A percentile compares a stretch with the other conserved stretches of the same genome.
Conservation (phyloP, 1,140 invertebrate genomes). For the Sarcophaga bullata region DNA sequence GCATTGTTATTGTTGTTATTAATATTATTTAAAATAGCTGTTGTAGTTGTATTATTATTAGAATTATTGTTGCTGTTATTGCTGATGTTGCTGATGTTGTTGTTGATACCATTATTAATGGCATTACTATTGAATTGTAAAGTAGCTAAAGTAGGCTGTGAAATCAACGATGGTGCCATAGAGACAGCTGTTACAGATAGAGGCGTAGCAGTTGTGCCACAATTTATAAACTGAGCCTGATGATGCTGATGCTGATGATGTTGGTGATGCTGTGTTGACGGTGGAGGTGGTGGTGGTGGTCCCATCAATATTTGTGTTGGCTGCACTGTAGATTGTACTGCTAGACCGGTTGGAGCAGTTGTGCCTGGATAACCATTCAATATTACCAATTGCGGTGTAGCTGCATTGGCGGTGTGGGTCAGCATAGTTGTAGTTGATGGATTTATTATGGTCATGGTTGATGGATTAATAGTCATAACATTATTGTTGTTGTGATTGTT, state of each 20-base stretch:
- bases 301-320: conserved; percentile 2
- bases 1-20: conserved; percentile 26
- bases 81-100: conserved; percentile 45
- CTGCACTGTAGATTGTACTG: not conserved
- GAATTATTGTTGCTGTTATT: conserved; percentile 40
- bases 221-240: conserved; percentile 35
- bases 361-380: conserved; percentile 50
- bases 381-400: conserved; percentile 50
- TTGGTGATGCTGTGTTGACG: conserved; percentile 38
- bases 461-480: conserved; percentile 20
- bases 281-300: conserved; percentile 46
- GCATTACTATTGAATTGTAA: not conserved
- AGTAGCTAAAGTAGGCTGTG: not conserved
- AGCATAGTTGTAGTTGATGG: not conserved
- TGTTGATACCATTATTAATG: conserved; percentile 34
- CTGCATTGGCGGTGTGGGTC: not conserved
- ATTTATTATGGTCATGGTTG: conserved; percentile 42
- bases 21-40: conserved; percentile 44
- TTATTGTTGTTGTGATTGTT: conserved; percentile 46
- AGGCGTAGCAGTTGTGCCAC: conserved; percentile 52
- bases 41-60: conserved; percentile 41
- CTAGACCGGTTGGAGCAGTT: not conserved
- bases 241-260: conserved; percentile 46
- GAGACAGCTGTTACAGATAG: conserved; percentile 33
- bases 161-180: conserved; percentile 24